Evolutionary conservation across 2,797 vertebrate genomes (phyloP), one percentile per base, ranked within the genome.

Genomic region (Lerista edwardsae): DNA sequence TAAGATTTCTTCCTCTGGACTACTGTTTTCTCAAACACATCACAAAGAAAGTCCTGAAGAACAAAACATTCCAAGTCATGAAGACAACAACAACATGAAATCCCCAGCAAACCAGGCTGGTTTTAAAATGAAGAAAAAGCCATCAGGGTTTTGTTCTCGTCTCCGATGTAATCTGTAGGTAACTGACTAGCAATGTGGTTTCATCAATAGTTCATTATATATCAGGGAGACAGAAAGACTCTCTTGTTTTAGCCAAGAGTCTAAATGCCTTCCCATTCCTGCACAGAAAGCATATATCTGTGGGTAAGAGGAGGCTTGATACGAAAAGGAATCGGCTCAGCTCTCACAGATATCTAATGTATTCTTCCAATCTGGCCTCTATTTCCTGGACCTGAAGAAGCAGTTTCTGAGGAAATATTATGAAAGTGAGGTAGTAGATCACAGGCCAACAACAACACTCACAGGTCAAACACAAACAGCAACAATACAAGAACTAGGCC

Each of bases 1-100:
- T 27, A 10, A 44, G 51, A 71, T 21, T 36, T 55, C 67, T 71
- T 72, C 55, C 39, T 62, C 65, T 11, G 57, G 44, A 67, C 34
- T 15, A 14, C 62, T 36, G 68, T 61, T 87, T 87, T 80, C 12
- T 65, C 65, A 87, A 84, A 88, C 67, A 41, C 14, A 69, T 29
- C 15, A 6, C 34, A 55, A 25, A 65, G 11, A 64, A 27, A 8
- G 14, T 79, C 41, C 55, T 31, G 59, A 23, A 69, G 65, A 79
- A 79, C 62, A 7, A 61, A 51, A n/a, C 36, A 51, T 69, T 34
- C 31, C 79, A 14, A 34, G 23, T 17, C 57, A 57, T 39, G 11
- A 65, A 80, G 34, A 31, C 39, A 23, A 59, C 67, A 59, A 55
- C 51, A 29, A 29, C 31, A 68, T 69, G 47, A 71, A 71, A 65